A percentile compares a stretch with the other conserved stretches of the same genome.
These are phyloP conservation scores for Mellivora capensis DNA, from an alignment of 2,113 vertebrate species.

Conservation along the genomic window DNA sequence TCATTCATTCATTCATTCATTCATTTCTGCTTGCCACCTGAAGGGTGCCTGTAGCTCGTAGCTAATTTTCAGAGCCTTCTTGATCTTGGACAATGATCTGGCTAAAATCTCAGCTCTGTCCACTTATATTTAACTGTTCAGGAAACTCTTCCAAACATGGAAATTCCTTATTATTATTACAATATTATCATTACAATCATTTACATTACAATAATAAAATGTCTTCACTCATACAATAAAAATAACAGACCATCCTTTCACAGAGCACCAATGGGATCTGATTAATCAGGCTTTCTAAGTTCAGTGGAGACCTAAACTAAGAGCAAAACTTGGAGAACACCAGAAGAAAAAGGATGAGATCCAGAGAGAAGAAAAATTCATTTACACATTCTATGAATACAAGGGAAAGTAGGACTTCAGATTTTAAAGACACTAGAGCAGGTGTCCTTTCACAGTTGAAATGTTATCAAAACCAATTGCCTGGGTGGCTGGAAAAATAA, in stretches of 20 bases:
- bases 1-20: too few relatives aligned
- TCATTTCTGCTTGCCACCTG: background rate
- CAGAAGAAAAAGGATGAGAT: background rate
- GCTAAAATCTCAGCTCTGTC: background rate
- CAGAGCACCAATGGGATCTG: background rate
- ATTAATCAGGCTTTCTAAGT: background rate
- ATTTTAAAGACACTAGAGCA: background rate
- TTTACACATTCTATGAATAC: background rate
- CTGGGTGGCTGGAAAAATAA: slow-evolving; percentile 33
- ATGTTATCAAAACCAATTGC: slow-evolving; percentile 22
- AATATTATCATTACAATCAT: background rate
- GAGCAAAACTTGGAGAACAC: background rate
- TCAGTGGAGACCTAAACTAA: background rate
- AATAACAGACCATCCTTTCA: background rate
- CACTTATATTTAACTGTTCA: background rate
- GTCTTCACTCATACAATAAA: background rate
- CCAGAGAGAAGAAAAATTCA: background rate
- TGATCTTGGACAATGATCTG: background rate
- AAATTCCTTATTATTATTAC: background rate
- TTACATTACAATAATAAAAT: background rate
- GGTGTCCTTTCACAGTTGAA: background rate
- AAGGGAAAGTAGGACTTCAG: background rate
- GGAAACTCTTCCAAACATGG: background rate
- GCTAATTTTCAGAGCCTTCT: background rate
- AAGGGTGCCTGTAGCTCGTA: background rate